These are phyloP conservation scores for Salvator merianae DNA, from an alignment of 2,113 vertebrate species.

Conservation along the genomic window DNA sequence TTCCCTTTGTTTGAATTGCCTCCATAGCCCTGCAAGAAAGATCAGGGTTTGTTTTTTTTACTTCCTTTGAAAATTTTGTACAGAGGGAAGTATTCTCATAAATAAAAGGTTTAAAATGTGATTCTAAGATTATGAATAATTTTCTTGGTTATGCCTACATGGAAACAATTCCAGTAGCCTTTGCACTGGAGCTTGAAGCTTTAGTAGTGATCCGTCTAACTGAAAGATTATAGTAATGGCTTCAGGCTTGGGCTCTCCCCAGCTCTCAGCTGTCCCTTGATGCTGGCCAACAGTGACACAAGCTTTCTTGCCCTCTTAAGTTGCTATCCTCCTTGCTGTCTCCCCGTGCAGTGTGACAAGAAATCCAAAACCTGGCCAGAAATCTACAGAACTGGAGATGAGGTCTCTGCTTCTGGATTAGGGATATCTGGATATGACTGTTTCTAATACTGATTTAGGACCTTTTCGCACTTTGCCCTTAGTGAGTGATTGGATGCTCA, in stretches of 20 bases:
- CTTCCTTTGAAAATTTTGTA: not conserved
- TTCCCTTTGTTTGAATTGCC: not conserved
- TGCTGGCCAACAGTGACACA: not conserved
- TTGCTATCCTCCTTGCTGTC: too few relatives aligned
- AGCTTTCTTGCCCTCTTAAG: too few relatives aligned
- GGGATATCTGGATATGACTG: not conserved
- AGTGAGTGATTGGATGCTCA: too few relatives aligned
- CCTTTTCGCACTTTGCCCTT: too few relatives aligned
- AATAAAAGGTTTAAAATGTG: not conserved
- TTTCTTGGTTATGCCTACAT: not conserved
- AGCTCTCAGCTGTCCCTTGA: not conserved
- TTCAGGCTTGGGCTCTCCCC: not conserved
- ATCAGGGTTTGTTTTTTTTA: not conserved
- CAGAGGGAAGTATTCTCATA: not conserved
- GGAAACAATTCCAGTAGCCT: not conserved
- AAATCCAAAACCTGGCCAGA: not conserved
- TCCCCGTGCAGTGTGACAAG: too few relatives aligned
- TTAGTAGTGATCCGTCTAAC: not conserved
- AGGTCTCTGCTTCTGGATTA: not conserved
- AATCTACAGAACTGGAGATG: too few relatives aligned
- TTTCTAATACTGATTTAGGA: not conserved
- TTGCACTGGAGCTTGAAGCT: not conserved
- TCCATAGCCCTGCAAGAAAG: not conserved
- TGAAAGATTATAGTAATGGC: not conserved
- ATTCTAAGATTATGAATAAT: not conserved